phyloP scores from a whole-genome alignment of 2,113 vertebrate genomes.

The Gymnorhina tibicen region DNA sequence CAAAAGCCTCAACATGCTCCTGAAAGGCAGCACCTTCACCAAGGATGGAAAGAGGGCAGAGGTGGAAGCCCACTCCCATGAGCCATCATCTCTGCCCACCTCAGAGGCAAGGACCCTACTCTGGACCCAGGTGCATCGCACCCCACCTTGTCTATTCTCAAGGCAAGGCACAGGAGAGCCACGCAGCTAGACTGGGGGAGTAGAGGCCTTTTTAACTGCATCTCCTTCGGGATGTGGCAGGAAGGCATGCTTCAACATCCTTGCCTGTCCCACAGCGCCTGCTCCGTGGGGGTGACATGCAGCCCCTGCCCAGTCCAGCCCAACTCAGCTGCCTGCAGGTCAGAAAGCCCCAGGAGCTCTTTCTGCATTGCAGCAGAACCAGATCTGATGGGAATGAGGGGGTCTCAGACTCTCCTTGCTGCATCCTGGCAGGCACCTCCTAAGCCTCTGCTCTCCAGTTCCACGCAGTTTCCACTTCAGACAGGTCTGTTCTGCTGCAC shows the following conservation, averaged over 20 bases:
- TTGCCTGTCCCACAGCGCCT: not conserved
- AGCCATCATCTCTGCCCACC: rapidly evolving
- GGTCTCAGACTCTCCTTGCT: not conserved
- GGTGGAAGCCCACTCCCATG: not conserved
- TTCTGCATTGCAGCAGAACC: not conserved
- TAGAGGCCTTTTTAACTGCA: not conserved
- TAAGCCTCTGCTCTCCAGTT: not conserved
- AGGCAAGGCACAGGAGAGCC: not conserved
- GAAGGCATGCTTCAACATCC: not conserved
- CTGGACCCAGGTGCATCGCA: rapidly evolving
- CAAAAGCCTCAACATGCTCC: not conserved
- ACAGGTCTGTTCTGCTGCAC: not conserved
- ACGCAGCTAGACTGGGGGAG: not conserved
- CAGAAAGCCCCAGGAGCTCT: not conserved
- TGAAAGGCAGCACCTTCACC: not conserved
- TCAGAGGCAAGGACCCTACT: not conserved
- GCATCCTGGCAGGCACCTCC: not conserved
- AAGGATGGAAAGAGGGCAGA: not conserved
- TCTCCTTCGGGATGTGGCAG: rapidly evolving
- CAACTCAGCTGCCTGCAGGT: not conserved
- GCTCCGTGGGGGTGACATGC: rapidly evolving
- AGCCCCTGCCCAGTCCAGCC: not conserved
- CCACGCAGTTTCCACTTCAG: not conserved
- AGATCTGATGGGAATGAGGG: not conserved
- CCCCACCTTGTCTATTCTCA: rapidly evolving